Percentiles rank a stretch among this genome's conserved stretches.
These are phyloP conservation scores for Platycheirus albimanus DNA, from an alignment of 2,888 invertebrate species.

Conservation along the genomic window DNA sequence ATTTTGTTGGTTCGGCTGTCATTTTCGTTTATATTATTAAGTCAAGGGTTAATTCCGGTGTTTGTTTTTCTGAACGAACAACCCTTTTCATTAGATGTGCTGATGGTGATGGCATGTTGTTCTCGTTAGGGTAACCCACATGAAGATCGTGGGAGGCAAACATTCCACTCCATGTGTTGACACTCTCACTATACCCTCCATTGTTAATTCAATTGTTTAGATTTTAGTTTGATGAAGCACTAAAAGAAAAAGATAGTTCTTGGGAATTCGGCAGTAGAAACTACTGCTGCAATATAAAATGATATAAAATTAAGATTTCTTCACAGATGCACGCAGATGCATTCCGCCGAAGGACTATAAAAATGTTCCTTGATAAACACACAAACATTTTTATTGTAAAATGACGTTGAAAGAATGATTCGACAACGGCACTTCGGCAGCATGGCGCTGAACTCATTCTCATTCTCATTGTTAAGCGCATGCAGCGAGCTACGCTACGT, in stretches of 20 bases:
- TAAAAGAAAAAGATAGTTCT: slow-evolving; percentile 46
- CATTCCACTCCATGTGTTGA: slow-evolving; percentile 19
- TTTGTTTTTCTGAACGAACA: slow-evolving; percentile 9
- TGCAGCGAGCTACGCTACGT: not conserved
- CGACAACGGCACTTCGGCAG: not conserved
- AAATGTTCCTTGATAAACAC: slow-evolving; percentile 10
- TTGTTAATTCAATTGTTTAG: slow-evolving; percentile 56
- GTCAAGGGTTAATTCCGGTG: slow-evolving; percentile 36
- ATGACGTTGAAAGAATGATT: slow-evolving; percentile 36
- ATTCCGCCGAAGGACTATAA: slow-evolving; percentile 29
- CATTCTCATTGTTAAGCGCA: slow-evolving; percentile 9
- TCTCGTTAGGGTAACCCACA: slow-evolving; percentile 23
- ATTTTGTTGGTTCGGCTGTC: slow-evolving; percentile 21
- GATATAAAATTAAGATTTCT: slow-evolving; percentile 25
- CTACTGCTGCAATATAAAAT: slow-evolving; percentile 42
- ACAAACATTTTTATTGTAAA: slow-evolving; percentile 14
- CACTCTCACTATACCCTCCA: slow-evolving; percentile 3
- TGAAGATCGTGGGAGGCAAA: slow-evolving; percentile 49
- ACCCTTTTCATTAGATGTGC: slow-evolving; percentile 36
- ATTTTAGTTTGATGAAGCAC: slow-evolving; percentile 38
- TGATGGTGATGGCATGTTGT: slow-evolving; percentile 2
- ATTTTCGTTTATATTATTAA: slow-evolving; percentile 2
- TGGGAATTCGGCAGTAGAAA: slow-evolving; percentile 33
- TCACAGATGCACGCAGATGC: slow-evolving; percentile 43
- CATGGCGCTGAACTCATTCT: slow-evolving; percentile 12